Conservation (phyloP, 2,797 vertebrate genomes). For the Siniperca obscura region DNA sequence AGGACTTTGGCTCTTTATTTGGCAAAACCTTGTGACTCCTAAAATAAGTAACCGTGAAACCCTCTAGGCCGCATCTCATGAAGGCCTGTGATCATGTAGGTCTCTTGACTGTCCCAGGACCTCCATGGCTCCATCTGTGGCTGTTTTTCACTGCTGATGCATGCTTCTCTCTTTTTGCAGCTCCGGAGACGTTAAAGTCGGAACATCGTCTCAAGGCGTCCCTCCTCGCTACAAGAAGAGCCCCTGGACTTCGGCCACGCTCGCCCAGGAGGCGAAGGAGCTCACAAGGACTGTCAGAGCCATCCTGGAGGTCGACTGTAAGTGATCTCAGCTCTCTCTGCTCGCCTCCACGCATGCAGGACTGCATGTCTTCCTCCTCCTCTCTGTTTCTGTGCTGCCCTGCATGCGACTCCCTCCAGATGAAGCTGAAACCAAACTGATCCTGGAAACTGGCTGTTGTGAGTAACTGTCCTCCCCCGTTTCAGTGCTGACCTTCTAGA, state of each 20-base stretch:
- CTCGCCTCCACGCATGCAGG: conserved; percentile 20
- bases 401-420: conserved; percentile 45
- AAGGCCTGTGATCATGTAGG: no score
- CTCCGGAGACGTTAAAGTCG: conserved; percentile 82
- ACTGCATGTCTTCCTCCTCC: conserved; percentile 46
- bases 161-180: conserved; percentile 50
- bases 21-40: background rate
- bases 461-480: conserved; percentile 67
- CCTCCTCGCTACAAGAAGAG: conserved; percentile 80
- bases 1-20: background rate
- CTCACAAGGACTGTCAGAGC: conserved; percentile 87
- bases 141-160: background rate
- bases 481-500: conserved; percentile 80
- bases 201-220: conserved; percentile 72
- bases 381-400: conserved; percentile 45
- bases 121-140: background rate
- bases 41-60: background rate
- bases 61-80: background rate
- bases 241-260: conserved; percentile 77
- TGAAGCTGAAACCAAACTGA: conserved; percentile 28
- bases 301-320: conserved; percentile 90
- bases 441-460: conserved; percentile 20
- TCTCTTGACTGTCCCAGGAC: background rate
- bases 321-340: conserved; percentile 78
- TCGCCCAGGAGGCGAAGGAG: conserved; percentile 90